Conservation (phyloP, 2,797 vertebrate species). For the Bradypus variegatus region DNA sequence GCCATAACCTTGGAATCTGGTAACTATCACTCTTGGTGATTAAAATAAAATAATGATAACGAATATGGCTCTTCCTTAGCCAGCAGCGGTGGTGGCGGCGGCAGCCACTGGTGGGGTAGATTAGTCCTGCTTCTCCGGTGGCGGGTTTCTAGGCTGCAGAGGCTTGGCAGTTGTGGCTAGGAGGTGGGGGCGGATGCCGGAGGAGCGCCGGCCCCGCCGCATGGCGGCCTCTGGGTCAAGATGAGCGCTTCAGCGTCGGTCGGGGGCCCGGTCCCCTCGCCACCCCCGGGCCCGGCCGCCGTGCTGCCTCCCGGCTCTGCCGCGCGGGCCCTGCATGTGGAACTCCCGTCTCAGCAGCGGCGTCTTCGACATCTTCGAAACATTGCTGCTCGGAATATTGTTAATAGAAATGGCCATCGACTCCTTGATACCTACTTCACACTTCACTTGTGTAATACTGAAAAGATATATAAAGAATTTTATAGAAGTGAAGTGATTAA, state of each 20-base stretch:
- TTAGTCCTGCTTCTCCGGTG: not conserved
- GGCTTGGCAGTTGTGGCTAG: not conserved
- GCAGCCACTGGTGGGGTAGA: not conserved
- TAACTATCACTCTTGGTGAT: not conserved
- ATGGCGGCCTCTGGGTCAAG: constrained; percentile 39
- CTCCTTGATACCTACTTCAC: constrained; percentile 97
- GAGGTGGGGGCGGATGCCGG: constrained; percentile 45
- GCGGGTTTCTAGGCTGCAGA: not conserved
- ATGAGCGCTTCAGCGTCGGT: constrained; percentile 77
- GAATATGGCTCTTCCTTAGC: constrained; percentile 65
- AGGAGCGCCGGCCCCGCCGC: constrained; percentile 40
- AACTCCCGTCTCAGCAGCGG: constrained; percentile 95
- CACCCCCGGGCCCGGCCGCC: constrained; percentile 73
- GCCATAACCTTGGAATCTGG: not conserved
- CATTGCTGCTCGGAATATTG: constrained; percentile 94
- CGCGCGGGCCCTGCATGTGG: constrained; percentile 88
- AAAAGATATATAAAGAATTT: constrained; percentile 90
- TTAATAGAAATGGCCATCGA: constrained; percentile 90
- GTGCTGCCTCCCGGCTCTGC: constrained; percentile 65
- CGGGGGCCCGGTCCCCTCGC: constrained; percentile 70
- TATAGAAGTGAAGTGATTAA: constrained; percentile 97
- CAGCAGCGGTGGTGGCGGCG: not conserved
- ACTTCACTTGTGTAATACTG: constrained; percentile 85
- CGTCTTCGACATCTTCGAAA: constrained; percentile 94
- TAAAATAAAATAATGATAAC: not conserved